Evolutionary conservation across 2,113 vertebrate genomes (phyloP), one percentile per base, ranked within the genome.

Genomic region (Harpagus bidentatus): DNA sequence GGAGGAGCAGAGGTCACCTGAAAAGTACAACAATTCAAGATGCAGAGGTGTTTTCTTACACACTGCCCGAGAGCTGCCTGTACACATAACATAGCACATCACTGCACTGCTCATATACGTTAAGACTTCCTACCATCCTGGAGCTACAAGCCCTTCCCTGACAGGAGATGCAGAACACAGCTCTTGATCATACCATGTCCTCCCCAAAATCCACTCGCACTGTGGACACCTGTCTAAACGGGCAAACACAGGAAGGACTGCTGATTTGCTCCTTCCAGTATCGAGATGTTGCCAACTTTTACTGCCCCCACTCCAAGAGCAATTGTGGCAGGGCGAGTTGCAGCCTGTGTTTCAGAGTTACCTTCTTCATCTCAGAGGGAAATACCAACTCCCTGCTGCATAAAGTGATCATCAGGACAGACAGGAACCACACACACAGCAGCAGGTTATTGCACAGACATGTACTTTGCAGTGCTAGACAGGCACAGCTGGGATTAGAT

Each of bases 1-100:
- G 96, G 67, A 83, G 88, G 82, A 90, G 93, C 74, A 81, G 67
- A 58, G 7, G 63, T 82, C 91, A 88, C 87, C 96, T 96, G 87
- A 10, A 94, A 95, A 73, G 56, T 7, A 95, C 56, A 84, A 73
- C 36, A 86, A 58, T 47, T 92, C 31, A 53, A 26, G 56, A 76
- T 95, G 56, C 67, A 92, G 78, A 94, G 29, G 15, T 52, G 43
- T 38, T 36, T 56, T 74, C 73, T 56, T 42, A 43, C 42, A 52
- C 13, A 2, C 28, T 40, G 34, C 72, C 62, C 18, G 20, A 79
- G n/a, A 78, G 28, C 63, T 86, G n/a, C 55, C 83, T 73, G 13
- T 20, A 63, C 47, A 43, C 18, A 4, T 15, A 71, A 53, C 48
- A 65, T 1, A 10, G 28, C 50, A 58, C 18, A 42, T 4, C 31